Conservation (phyloP, 2,797 vertebrate genomes). For the Cynopterus sphinx region DNA sequence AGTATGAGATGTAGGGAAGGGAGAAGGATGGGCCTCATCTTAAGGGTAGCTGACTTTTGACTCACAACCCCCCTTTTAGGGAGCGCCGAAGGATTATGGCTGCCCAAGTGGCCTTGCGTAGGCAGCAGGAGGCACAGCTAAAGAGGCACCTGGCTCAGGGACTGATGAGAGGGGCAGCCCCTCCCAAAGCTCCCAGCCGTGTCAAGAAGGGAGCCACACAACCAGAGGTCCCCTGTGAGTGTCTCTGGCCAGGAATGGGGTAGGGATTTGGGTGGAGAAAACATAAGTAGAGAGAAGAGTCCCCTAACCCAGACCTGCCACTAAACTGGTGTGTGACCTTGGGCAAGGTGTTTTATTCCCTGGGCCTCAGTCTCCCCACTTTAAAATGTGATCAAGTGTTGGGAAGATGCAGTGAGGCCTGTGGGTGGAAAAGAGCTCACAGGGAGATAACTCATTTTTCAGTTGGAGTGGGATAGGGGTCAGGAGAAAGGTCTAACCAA, state of each 20-base stretch:
- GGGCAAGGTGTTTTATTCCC: not conserved
- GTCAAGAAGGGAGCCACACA: conserved; percentile 44
- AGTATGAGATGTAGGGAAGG: conserved; percentile 2
- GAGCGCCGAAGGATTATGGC: conserved; percentile 81
- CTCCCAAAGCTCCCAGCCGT: not conserved
- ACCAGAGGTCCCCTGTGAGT: conserved; percentile 55
- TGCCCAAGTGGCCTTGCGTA: conserved; percentile 80
- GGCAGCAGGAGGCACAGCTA: conserved; percentile 79
- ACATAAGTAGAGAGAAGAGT: not conserved
- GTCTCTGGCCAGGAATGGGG: not conserved
- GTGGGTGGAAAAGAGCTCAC: not conserved
- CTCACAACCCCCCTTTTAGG: conserved; percentile 39
- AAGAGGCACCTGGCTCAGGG: conserved; percentile 71
- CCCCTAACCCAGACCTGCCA: not conserved
- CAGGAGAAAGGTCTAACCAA: not conserved
- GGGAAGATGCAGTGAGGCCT: not conserved
- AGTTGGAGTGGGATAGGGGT: not conserved
- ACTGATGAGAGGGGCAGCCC: conserved; percentile 4
- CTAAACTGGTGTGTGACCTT: not conserved
- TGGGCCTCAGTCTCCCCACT: not conserved
- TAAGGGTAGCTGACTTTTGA: not conserved
- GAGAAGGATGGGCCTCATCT: not conserved
- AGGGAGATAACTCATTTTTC: not conserved
- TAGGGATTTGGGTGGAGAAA: not conserved
- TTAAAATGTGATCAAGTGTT: not conserved